A percentile compares a stretch with the other conserved stretches of the same genome.
phyloP scores from a whole-genome alignment of 53 echinoderm and acorn worm species.

The Arbacia lixula region DNA sequence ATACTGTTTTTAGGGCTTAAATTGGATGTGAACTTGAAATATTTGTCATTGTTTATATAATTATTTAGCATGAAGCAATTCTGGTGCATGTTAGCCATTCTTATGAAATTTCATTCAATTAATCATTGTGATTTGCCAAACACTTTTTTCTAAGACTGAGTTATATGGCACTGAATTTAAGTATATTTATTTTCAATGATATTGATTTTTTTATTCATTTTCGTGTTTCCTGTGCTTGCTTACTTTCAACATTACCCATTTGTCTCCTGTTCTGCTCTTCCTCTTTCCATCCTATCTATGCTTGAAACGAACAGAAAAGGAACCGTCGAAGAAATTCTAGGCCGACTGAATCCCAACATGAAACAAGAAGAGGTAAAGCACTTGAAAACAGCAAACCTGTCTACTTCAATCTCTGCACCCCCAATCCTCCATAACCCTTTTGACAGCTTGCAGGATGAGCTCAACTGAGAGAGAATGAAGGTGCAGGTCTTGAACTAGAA shows the following conservation, averaged over 20 bases:
- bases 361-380: conserved; percentile 76
- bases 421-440: not conserved
- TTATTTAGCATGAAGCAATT: no score
- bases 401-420: not conserved
- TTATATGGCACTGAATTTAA: no score
- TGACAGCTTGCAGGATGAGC: conserved; percentile 25
- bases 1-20: no score
- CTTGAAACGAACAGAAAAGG: conserved; percentile 69
- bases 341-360: conserved; percentile 84
- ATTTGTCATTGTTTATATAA: no score
- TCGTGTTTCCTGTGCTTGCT: not conserved
- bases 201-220: no score
- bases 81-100: no score
- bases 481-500: not conserved
- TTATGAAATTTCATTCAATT: no score
- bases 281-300: conserved; percentile 4
- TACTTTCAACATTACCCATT: not conserved
- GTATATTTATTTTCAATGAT: no score
- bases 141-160: no score
- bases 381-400: not conserved
- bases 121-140: no score
- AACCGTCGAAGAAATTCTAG: conserved; percentile 95
- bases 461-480: not conserved
- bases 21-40: no score
- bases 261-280: not conserved